Evolutionary conservation across 2,113 vertebrate species (phyloP).

Genomic region (Atrichornis clamosus): DNA sequence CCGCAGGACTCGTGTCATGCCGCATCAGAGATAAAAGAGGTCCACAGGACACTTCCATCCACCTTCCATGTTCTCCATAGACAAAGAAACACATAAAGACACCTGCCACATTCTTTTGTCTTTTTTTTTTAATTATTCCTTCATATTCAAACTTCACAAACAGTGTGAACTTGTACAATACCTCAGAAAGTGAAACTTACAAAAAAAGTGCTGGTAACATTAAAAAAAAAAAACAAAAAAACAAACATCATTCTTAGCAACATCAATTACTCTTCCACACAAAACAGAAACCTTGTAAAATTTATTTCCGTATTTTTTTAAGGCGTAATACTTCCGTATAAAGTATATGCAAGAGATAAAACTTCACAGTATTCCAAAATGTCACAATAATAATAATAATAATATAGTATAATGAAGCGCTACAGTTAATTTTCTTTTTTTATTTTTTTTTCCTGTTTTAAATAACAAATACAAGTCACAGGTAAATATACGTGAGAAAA

Average conservation of each 20-base stretch:
- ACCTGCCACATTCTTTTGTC: conserved; percentile 55
- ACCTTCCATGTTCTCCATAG: neutral
- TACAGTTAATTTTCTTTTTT: conserved; percentile 87
- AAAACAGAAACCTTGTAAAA: conserved; percentile 90
- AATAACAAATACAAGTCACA: conserved; percentile 90
- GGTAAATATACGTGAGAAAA: conserved; percentile 90
- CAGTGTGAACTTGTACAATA: conserved; percentile 89
- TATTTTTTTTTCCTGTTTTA: conserved; percentile 80
- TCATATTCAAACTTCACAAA: conserved; percentile 91
- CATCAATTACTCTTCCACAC: conserved; percentile 89
- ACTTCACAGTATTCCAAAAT: conserved; percentile 90
- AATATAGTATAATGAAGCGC: conserved; percentile 88
- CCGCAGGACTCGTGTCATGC: fast-evolving
- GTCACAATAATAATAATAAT: conserved; percentile 85
- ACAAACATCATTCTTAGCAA: conserved; percentile 88
- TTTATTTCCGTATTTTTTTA: conserved; percentile 87
- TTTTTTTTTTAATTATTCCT: conserved; percentile 83
- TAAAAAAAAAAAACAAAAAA: conserved; percentile 79
- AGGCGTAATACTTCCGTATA: conserved; percentile 89
- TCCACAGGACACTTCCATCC: neutral
- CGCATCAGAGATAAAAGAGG: neutral
- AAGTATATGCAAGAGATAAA: conserved; percentile 91
- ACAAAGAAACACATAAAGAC: conserved; percentile 48
- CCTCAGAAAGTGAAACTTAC: conserved; percentile 88
- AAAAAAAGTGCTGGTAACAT: conserved; percentile 89